These are phyloP conservation scores for Pelobates fuscus DNA, from an alignment of 2,113 vertebrate genomes.

Conservation along the genomic window DNA sequence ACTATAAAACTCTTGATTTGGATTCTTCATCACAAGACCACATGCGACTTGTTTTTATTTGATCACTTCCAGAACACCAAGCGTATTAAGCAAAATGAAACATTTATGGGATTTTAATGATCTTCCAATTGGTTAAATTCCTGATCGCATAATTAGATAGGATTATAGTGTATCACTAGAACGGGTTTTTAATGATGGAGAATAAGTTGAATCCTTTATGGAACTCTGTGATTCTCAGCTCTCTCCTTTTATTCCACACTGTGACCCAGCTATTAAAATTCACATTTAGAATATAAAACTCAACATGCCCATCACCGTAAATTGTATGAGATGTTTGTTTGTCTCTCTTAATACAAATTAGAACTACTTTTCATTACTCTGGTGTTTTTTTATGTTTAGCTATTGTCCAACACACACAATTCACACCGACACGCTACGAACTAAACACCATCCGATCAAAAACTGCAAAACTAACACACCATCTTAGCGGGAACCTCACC, in stretches of 20 bases:
- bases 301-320: neutral
- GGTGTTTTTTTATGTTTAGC: too few species aligned
- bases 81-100: slow-evolving; percentile 20
- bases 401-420: too few species aligned
- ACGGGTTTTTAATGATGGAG: slow-evolving; percentile 2
- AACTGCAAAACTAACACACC: too few species aligned
- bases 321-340: too few species aligned
- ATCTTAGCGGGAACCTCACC: too few species aligned
- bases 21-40: too few species aligned
- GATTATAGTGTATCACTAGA: slow-evolving; percentile 5
- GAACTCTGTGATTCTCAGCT: neutral
- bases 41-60: too few species aligned
- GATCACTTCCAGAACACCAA: neutral
- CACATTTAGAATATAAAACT: neutral
- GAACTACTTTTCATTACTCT: too few species aligned
- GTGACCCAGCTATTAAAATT: neutral
- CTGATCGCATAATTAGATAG: slow-evolving; percentile 7
- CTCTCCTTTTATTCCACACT: neutral
- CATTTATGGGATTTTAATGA: slow-evolving; percentile 11
- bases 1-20: too few species aligned
- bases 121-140: neutral
- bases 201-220: slow-evolving; percentile 4
- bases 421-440: too few species aligned
- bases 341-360: too few species aligned
- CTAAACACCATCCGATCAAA: too few species aligned